Percentiles rank a stretch among this genome's conserved stretches.
Evolutionary conservation across 2,797 vertebrate species (phyloP).

Genomic region (Cynopterus sphinx): DNA sequence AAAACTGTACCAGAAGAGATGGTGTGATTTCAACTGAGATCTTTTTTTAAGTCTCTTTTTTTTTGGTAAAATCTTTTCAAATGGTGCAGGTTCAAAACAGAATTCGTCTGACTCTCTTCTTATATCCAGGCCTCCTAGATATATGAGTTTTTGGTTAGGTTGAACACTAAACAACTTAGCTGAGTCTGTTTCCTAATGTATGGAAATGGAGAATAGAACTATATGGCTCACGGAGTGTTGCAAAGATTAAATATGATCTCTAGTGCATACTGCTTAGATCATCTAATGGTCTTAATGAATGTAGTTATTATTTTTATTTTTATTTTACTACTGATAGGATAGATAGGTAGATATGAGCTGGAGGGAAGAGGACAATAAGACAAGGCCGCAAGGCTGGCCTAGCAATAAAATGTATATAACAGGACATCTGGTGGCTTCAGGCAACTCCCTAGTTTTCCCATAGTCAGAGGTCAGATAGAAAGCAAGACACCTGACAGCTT

Average conservation of each 20-base stretch:
- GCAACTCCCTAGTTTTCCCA: too few relatives aligned
- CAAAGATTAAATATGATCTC: background rate
- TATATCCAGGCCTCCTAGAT: background rate
- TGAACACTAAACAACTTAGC: background rate
- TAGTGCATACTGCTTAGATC: background rate
- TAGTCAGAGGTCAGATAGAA: too few relatives aligned
- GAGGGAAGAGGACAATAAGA: too few relatives aligned
- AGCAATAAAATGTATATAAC: too few relatives aligned
- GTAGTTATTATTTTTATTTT: background rate
- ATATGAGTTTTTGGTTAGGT: background rate
- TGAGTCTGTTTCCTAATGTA: background rate
- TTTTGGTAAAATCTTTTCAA: slow-evolving; percentile 11
- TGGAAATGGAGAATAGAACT: background rate
- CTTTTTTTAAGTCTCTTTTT: background rate
- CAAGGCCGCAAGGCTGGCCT: too few relatives aligned
- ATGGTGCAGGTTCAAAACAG: background rate
- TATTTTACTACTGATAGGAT: background rate
- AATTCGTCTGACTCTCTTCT: background rate
- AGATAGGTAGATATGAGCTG: too few relatives aligned
- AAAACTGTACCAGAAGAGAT: background rate
- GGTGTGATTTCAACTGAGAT: background rate
- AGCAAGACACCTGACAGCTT: too few relatives aligned
- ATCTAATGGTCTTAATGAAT: background rate
- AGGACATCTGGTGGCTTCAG: too few relatives aligned
- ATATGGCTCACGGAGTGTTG: background rate